Evolutionary conservation across 2,888 invertebrate genomes (phyloP).

Genomic region (Apocheima hispidaria): DNA sequence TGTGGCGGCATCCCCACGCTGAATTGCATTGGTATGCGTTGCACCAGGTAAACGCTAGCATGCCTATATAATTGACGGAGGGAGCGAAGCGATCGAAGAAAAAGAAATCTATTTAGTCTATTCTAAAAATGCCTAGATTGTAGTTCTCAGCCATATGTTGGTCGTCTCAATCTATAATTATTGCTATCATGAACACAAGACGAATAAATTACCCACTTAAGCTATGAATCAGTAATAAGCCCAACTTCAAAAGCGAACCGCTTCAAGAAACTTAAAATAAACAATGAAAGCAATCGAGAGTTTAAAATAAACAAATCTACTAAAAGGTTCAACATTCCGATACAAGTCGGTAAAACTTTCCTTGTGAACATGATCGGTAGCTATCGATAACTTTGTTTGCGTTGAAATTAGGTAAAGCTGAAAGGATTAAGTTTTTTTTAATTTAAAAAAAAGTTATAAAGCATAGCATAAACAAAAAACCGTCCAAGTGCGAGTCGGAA

Average conservation of each 20-base stretch:
- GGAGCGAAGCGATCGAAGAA: too few relatives aligned
- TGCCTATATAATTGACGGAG: too few relatives aligned
- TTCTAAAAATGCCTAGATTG: too few relatives aligned
- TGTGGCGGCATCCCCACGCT: too few relatives aligned
- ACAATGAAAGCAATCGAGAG: constrained; percentile 23
- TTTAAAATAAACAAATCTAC: constrained; percentile 29
- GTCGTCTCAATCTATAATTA: not conserved
- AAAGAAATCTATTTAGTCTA: too few relatives aligned
- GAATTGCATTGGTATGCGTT: too few relatives aligned
- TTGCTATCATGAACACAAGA: not conserved
- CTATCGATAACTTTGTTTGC: not conserved
- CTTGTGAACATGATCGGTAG: constrained; percentile 11
- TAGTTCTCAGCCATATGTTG: too few relatives aligned
- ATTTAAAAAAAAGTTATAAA: too few relatives aligned
- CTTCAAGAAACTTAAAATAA: constrained; percentile 21
- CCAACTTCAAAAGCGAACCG: constrained; percentile 12
- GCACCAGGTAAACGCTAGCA: too few relatives aligned
- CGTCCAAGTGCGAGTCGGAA: too few relatives aligned
- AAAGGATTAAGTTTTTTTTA: not conserved
- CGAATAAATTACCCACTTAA: not conserved
- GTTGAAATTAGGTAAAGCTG: constrained; percentile 3
- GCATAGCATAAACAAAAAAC: too few relatives aligned
- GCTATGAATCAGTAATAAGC: not conserved
- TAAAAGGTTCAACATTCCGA: constrained; percentile 18
- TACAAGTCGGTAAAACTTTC: constrained; percentile 20